Percentiles rank a stretch among this genome's conserved stretches.
phyloP scores from a whole-genome alignment of 2,888 invertebrate species.

The Macrosoma leucophasiata region DNA sequence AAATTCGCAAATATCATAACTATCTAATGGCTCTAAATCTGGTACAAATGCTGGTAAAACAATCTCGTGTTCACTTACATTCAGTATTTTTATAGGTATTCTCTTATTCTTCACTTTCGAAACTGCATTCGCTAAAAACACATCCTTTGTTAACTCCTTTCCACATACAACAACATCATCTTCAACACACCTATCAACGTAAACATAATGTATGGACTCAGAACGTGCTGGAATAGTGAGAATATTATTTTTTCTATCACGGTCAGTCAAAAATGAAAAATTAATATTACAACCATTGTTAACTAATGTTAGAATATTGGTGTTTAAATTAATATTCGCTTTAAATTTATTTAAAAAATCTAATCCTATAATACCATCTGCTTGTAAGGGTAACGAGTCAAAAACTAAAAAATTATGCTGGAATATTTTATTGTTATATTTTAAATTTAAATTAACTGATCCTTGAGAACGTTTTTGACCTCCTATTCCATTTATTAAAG shows the following conservation, averaged over 20 bases:
- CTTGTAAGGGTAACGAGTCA: conserved; percentile 3
- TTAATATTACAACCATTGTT: conserved; percentile 1
- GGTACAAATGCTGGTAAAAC: no score
- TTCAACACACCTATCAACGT: neutral
- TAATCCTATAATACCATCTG: conserved; percentile 5
- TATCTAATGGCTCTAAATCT: no score
- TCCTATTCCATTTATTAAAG: conserved; percentile 6
- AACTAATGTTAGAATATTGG: conserved; percentile 5
- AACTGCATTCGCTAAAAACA: conserved; percentile 2
- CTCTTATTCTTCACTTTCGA: conserved; percentile 1
- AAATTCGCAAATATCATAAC: no score
- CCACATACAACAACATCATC: conserved; percentile 1
- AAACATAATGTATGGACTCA: conserved; percentile 5
- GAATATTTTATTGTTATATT: neutral
- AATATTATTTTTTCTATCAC: conserved; percentile 3
- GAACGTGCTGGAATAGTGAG: conserved; percentile 1
- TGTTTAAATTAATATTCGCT: conserved; percentile 1
- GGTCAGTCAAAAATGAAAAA: neutral
- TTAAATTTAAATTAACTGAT: neutral
- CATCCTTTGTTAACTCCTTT: conserved; percentile 1
- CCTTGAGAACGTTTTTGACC: conserved; percentile 6
- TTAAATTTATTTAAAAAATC: conserved; percentile 5
- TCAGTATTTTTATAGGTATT: conserved; percentile 4
- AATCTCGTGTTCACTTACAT: conserved; percentile 4
- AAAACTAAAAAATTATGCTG: conserved; percentile 5